These are phyloP conservation scores for Sarcophaga caerulescens DNA, from an alignment of 2,888 invertebrate species.

Conservation along the genomic window DNA sequence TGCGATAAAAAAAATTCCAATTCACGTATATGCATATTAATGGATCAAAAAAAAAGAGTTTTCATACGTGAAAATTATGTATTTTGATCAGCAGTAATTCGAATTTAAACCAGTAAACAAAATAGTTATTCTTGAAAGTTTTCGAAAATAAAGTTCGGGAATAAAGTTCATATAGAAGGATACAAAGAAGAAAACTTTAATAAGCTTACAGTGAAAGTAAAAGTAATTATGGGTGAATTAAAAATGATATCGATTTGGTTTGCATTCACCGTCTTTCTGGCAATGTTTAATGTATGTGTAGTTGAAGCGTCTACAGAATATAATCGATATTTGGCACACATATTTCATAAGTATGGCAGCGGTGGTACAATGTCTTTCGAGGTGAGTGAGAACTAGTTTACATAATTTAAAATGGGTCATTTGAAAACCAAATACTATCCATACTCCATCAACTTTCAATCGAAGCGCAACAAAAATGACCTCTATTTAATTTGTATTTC, in stretches of 20 bases:
- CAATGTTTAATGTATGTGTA: slow-evolving; percentile 23
- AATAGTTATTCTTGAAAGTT: slow-evolving; percentile 34
- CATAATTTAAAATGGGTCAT: neutral
- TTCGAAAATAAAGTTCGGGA: slow-evolving; percentile 36
- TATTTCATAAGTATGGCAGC: slow-evolving; percentile 80
- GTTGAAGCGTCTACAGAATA: slow-evolving; percentile 76
- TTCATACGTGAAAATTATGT: slow-evolving; percentile 23
- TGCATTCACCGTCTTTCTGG: neutral
- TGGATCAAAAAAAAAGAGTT: slow-evolving; percentile 2
- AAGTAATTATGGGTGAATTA: slow-evolving; percentile 44
- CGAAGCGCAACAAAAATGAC: slow-evolving; percentile 1
- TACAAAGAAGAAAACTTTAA: slow-evolving; percentile 4
- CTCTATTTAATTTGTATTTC: slow-evolving; percentile 9
- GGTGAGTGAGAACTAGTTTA: slow-evolving; percentile 72
- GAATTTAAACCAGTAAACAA: neutral
- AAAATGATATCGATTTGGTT: slow-evolving; percentile 1
- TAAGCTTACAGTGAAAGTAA: slow-evolving; percentile 16
- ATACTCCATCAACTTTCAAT: slow-evolving; percentile 5
- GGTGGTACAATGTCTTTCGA: slow-evolving; percentile 80
- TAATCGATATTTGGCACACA: slow-evolving; percentile 79
- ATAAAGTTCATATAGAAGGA: slow-evolving; percentile 12
- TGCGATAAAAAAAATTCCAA: slow-evolving; percentile 47
- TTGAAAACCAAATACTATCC: neutral
- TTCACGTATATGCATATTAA: slow-evolving; percentile 35
- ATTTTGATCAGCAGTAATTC: neutral